Evolutionary conservation across 2,888 invertebrate species (phyloP).

Genomic region (Cantharis lateralis): DNA sequence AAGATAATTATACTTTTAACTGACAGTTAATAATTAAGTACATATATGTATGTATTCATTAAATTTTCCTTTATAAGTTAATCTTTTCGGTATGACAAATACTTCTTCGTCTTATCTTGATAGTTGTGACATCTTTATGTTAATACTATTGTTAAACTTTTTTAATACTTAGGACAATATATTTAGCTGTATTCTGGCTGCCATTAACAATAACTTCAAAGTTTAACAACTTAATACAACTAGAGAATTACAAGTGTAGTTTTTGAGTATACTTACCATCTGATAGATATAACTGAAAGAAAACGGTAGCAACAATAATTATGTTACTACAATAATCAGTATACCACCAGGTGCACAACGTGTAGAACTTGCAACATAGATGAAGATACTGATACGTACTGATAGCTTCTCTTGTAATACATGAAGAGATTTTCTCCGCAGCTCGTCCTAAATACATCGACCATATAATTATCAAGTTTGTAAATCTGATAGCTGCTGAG

Average conservation of each 20-base stretch:
- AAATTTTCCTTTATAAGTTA: not conserved
- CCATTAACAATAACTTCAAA: not conserved
- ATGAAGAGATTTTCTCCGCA: conserved; percentile 24
- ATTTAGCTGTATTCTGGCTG: not conserved
- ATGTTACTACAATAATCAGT: not conserved
- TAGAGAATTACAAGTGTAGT: not conserved
- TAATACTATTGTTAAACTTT: not conserved
- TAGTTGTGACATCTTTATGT: not conserved
- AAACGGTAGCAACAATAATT: not conserved
- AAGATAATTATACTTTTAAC: not conserved
- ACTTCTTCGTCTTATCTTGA: not conserved
- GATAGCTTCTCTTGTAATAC: conserved; percentile 24
- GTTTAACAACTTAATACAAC: not conserved
- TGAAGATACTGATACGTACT: conserved; percentile 18
- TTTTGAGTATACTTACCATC: not conserved
- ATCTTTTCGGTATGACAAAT: not conserved
- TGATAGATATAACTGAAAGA: not conserved
- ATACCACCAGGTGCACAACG: not conserved
- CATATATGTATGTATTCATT: not conserved
- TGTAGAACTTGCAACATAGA: conserved; percentile 17
- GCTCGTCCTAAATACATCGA: conserved; percentile 32
- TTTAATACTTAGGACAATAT: not conserved
- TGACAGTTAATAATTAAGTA: not conserved
- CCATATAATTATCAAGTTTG: not conserved
- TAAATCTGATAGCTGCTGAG: not conserved